Evolutionary conservation across 2,888 invertebrate species (phyloP), one percentile per base, ranked within the genome.

Genomic region (Dryobotodes eremita): DNA sequence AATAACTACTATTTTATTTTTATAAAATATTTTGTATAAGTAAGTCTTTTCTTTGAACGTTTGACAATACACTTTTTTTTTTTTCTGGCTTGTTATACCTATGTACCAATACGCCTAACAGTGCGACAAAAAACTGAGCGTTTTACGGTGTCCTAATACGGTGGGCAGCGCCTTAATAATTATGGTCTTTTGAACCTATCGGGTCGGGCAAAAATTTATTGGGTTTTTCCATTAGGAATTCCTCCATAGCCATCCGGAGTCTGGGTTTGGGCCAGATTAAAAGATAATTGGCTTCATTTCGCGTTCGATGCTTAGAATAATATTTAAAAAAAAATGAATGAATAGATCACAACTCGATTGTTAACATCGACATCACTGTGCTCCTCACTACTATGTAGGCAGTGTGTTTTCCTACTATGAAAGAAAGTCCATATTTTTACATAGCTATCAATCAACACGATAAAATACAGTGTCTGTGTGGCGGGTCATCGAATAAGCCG

Each of bases 381-480:
- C 68, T 13, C 86, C 31, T 72, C 83, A 78, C 86, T 84, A 86
- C 0, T 13, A 36, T 42, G 46, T 6, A 23, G 31, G 13, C 20
- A 20, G 26, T 70, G 50, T 76, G 77, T 82, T 77, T 84, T 83
- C 72, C 86, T 62, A 48, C 57, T 66, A 70, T 42, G 74, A 72
- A 84, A 82, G 84, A 84, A 84, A 84, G 84, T 84, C n/a, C 46
- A 62, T 48, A 59, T 59, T 66, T 85, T 84, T 55, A n/a, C 53
- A 59, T 36, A 11, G 64, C 64, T 10, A 59, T 70, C 50, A 71
- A 23, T 61, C 2, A 26, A 42, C 72, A 80, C 77, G 10, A 36
- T 48, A 26, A 1, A 50, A 73, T 65, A 76, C 85, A 23, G 82
- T 85, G 66, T 53, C 23, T n/a, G 6, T 74, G 61, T 71, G 53